Conservation (phyloP, 2,113 vertebrate species). For the Periophthalmodon schlosseri region DNA sequence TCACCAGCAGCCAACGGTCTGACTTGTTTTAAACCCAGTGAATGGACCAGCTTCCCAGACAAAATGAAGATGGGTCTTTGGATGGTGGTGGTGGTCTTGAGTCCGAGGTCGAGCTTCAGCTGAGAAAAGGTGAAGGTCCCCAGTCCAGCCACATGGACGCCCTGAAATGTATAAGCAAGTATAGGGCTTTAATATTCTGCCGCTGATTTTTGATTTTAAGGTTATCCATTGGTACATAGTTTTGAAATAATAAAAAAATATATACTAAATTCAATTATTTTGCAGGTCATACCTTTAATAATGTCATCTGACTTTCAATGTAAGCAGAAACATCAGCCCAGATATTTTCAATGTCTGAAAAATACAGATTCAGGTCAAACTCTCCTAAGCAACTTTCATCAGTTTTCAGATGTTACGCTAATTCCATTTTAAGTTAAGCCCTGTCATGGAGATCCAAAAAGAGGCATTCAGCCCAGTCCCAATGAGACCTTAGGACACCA, state of each 20-base stretch:
- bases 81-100: constrained; percentile 60
- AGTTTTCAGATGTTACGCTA: too few species aligned
- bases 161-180: constrained; percentile 53
- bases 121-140: constrained; percentile 83
- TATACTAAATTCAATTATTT: not conserved
- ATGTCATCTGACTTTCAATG: constrained; percentile 71
- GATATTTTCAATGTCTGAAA: constrained; percentile 77
- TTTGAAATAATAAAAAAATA: not conserved
- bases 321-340: constrained; percentile 79
- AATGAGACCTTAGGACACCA: too few species aligned
- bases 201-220: not conserved
- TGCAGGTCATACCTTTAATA: constrained; percentile 74
- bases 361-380: not conserved
- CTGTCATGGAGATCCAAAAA: too few species aligned
- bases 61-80: constrained; percentile 79
- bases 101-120: constrained; percentile 74
- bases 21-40: constrained; percentile 73
- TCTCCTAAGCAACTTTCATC: too few species aligned
- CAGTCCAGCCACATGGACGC: constrained; percentile 78
- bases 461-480: too few species aligned
- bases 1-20: constrained; percentile 77
- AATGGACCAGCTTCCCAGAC: constrained; percentile 75
- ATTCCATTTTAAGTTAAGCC: too few species aligned
- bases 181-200: not conserved
- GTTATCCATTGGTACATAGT: not conserved